Conservation (phyloP, 2,797 vertebrate species). For the Paedocypris micromegethes region DNA sequence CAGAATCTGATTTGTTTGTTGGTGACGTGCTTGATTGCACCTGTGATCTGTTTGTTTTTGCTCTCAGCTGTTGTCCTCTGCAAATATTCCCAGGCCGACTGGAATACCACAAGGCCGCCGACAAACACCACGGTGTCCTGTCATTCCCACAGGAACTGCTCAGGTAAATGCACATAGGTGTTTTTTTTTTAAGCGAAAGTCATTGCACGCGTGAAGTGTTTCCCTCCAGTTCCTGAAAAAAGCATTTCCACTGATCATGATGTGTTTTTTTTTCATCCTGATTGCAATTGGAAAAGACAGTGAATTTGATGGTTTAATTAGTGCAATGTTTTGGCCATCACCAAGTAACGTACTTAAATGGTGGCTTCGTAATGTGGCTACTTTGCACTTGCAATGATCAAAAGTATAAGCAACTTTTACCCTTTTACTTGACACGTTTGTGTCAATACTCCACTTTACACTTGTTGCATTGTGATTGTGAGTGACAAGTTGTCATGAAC, state of each 20-base stretch:
- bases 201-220: constrained; percentile 4
- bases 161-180: constrained; percentile 61
- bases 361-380: too few species aligned
- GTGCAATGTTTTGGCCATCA: background rate
- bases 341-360: too few species aligned
- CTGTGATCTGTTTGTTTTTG: constrained; percentile 56
- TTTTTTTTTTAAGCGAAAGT: too few species aligned
- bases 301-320: background rate
- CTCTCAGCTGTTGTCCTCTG: constrained; percentile 65
- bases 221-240: background rate
- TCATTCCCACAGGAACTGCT: constrained; percentile 67
- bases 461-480: too few species aligned
- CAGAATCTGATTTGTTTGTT: background rate
- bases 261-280: background rate
- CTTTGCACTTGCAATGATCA: too few species aligned
- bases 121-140: constrained; percentile 60
- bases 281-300: background rate
- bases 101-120: constrained; percentile 61
- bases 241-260: background rate
- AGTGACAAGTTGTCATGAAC: too few species aligned
- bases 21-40: constrained; percentile 30
- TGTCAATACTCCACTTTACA: too few species aligned
- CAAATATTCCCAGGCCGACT: constrained; percentile 65
- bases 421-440: too few species aligned
- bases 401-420: too few species aligned